Evolutionary conservation across 2,888 invertebrate genomes (phyloP).

Genomic region (Ophioninae sp.): DNA sequence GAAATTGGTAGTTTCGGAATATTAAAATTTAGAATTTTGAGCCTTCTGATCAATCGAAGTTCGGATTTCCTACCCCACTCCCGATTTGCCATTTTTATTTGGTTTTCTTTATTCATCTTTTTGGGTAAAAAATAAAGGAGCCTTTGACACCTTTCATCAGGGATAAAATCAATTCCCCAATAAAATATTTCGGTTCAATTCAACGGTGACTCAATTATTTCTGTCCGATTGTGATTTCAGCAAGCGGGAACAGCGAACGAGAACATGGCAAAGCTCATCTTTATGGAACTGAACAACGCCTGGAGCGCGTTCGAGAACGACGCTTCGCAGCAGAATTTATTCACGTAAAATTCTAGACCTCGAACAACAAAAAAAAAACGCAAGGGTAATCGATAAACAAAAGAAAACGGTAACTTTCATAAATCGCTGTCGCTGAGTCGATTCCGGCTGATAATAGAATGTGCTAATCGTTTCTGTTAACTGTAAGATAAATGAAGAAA

Average conservation of each 20-base stretch:
- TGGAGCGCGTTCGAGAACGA: slow-evolving; percentile 98
- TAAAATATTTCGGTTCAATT: neutral
- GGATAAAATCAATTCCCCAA: neutral
- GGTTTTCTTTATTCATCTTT: too few species aligned
- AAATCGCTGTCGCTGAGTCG: slow-evolving; percentile 58
- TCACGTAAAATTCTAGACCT: slow-evolving; percentile 80
- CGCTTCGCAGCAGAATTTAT: slow-evolving; percentile 89
- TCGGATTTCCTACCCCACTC: too few species aligned
- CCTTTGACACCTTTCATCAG: neutral
- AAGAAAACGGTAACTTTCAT: slow-evolving; percentile 42
- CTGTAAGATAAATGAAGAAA: slow-evolving; percentile 65
- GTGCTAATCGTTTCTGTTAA: slow-evolving; percentile 63
- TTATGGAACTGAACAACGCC: slow-evolving; percentile 99
- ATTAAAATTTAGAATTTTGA: too few species aligned
- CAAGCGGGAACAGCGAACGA: slow-evolving; percentile 96
- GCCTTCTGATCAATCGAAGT: too few species aligned
- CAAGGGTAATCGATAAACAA: slow-evolving; percentile 32
- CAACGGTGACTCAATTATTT: neutral
- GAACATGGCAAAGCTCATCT: slow-evolving; percentile 96
- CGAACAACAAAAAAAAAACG: slow-evolving; percentile 4
- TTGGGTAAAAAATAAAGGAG: too few species aligned
- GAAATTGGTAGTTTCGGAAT: too few species aligned
- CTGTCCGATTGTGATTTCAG: slow-evolving; percentile 82
- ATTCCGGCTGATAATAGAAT: slow-evolving; percentile 59
- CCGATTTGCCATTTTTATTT: too few species aligned